Conservation (phyloP, 2,797 vertebrate species). For the Antennarius maculatus region DNA sequence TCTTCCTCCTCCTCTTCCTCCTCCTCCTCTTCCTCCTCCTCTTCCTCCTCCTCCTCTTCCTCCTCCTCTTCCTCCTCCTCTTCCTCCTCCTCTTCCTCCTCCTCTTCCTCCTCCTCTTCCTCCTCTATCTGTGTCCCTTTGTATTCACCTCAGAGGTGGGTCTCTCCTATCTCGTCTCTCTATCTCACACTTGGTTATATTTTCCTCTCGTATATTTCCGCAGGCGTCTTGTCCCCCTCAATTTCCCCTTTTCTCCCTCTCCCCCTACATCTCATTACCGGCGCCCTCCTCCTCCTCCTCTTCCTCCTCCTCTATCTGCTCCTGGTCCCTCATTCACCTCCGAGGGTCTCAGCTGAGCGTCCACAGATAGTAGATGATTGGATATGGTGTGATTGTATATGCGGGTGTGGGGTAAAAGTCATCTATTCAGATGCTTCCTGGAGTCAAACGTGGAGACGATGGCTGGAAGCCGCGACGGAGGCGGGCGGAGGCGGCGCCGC, state of each 20-base stretch:
- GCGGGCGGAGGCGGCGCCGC: constrained; percentile 11
- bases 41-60: constrained; percentile 63
- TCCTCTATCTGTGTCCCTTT: constrained; percentile 71
- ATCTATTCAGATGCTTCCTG: too few species aligned
- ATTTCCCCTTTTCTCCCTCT: constrained; percentile 56
- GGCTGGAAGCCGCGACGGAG: too few species aligned
- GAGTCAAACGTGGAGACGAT: too few species aligned
- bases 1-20: constrained; percentile 50
- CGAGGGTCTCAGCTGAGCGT: constrained; percentile 42
- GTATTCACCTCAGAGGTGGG: constrained; percentile 77
- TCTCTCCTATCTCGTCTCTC: constrained; percentile 71
- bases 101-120: constrained; percentile 53
- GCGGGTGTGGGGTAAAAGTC: too few species aligned
- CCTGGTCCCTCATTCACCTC: constrained; percentile 56
- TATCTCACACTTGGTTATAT: constrained; percentile 75
- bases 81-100: constrained; percentile 64
- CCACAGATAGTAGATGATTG: constrained; percentile 50
- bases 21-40: constrained; percentile 63
- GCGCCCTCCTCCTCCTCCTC: constrained; percentile 24
- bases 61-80: constrained; percentile 62
- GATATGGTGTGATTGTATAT: constrained; percentile 31
- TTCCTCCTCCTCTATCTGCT: constrained; percentile 70
- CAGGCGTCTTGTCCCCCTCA: too few species aligned
- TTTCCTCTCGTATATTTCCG: constrained; percentile 27
- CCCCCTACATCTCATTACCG: constrained; percentile 69